phyloP scores from a whole-genome alignment of 2,113 vertebrate genomes.

The Psettodes erumei region DNA sequence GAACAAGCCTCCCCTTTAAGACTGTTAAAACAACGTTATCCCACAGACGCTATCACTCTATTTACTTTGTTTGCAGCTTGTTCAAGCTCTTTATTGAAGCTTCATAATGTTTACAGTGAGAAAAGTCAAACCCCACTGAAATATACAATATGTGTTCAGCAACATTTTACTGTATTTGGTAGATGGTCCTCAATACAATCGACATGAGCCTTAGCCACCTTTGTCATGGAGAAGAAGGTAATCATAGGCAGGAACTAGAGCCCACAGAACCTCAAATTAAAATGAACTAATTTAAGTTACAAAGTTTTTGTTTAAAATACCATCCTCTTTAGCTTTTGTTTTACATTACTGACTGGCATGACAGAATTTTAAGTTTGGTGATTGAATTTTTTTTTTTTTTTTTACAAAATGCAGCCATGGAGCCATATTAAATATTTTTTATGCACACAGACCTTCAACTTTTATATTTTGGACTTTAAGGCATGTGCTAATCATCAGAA shows the following conservation, averaged over 20 bases:
- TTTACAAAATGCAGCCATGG: no score
- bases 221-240: not conserved
- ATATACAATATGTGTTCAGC: not conserved
- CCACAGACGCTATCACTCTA: not conserved
- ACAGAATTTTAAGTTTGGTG: not conserved
- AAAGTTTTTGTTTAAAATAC: no score
- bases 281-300: not conserved
- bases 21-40: not conserved
- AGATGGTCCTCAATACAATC: not conserved
- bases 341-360: no score
- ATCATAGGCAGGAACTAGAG: no score
- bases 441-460: not conserved
- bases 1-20: not conserved
- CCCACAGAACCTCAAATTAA: no score
- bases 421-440: no score
- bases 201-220: not conserved
- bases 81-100: not conserved
- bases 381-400: no score
- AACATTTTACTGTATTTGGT: not conserved
- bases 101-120: not conserved
- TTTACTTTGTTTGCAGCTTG: not conserved
- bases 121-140: not conserved
- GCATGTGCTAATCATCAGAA: no score
- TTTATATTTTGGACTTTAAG: no score
- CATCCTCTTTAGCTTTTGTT: no score